Percentiles rank a stretch among this genome's conserved stretches.
Evolutionary conservation across 2,888 invertebrate species (phyloP).

Genomic region (Branchellion lobata): DNA sequence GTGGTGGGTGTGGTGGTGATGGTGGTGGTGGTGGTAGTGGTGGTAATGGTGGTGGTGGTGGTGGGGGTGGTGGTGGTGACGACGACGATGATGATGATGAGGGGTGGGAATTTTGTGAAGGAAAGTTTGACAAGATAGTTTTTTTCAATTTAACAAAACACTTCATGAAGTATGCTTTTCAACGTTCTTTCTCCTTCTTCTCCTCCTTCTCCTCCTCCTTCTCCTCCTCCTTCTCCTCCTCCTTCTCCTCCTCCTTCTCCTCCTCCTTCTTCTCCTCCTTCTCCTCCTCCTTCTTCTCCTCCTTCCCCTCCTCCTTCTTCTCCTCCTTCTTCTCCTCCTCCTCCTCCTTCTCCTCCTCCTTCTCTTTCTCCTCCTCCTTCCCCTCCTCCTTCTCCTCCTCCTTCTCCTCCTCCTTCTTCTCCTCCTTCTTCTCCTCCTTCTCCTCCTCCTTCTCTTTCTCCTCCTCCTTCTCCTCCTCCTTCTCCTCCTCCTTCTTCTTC

Average conservation of each 20-base stretch:
- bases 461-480: not conserved
- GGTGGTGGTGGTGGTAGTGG: too few relatives aligned
- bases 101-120: too few relatives aligned
- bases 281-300: not conserved
- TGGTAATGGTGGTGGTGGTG: too few relatives aligned
- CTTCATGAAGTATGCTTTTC: not conserved
- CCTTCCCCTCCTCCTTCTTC: not conserved
- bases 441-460: not conserved
- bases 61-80: too few relatives aligned
- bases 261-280: not conserved
- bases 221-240: not conserved
- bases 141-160: not conserved
- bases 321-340: not conserved
- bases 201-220: not conserved
- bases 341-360: not conserved
- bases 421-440: not conserved
- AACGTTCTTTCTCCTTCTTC: not conserved
- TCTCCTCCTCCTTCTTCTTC: not conserved
- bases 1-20: too few relatives aligned
- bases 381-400: not conserved
- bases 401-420: not conserved
- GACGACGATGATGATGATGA: too few relatives aligned
- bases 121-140: too few relatives aligned
- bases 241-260: not conserved
- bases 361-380: not conserved